These are phyloP conservation scores for Acanthurus tractus DNA, from an alignment of 2,797 vertebrate genomes.

Conservation along the genomic window DNA sequence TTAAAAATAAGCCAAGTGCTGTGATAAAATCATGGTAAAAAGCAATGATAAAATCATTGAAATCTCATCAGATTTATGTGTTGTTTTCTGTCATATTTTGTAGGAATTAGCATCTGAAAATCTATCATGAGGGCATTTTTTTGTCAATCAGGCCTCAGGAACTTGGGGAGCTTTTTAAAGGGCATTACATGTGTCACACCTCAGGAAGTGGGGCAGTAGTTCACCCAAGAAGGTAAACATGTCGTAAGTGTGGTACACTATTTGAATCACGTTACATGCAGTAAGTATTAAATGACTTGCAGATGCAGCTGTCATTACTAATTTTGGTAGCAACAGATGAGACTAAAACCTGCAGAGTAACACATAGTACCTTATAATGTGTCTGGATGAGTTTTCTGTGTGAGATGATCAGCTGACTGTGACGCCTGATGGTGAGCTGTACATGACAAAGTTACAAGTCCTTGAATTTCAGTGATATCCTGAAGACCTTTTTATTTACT, in stretches of 20 bases:
- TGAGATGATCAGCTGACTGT: constrained; percentile 44
- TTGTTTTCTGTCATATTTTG: constrained; percentile 1
- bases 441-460: constrained; percentile 44
- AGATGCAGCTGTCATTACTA: constrained; percentile 59
- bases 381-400: constrained; percentile 27
- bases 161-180: constrained; percentile 24
- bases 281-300: constrained; percentile 58
- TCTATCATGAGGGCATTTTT: constrained; percentile 16
- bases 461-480: constrained; percentile 62
- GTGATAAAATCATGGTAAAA: not conserved
- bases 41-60: not conserved
- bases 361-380: constrained; percentile 42
- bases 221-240: constrained; percentile 26
- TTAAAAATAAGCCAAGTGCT: constrained; percentile 19
- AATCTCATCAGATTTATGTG: not conserved
- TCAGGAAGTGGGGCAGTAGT: constrained; percentile 30
- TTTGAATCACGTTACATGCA: constrained; percentile 52
- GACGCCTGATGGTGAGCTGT: constrained; percentile 42
- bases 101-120: constrained; percentile 18
- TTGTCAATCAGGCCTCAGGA: constrained; percentile 16
- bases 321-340: constrained; percentile 47
- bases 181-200: constrained; percentile 60
- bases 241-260: constrained; percentile 27
- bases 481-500: constrained; percentile 56
- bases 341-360: constrained; percentile 37